Conservation (phyloP, 2,113 vertebrate species). For the Crotalus horridus region DNA sequence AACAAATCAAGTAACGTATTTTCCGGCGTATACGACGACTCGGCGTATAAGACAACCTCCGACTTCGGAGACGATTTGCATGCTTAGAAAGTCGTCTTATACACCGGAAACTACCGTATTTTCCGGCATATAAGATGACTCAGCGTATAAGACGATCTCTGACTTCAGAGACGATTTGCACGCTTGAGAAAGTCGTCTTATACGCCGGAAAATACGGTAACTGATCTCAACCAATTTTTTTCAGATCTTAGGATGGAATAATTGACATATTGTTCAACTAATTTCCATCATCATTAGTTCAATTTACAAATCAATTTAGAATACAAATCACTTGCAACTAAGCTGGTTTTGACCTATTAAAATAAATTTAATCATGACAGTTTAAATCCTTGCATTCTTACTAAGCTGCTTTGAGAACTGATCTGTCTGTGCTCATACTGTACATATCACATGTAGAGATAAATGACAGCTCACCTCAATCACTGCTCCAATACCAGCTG, state of each 20-base stretch:
- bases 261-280: neutral
- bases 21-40: too few species aligned
- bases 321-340: neutral
- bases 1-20: neutral
- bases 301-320: neutral
- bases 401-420: neutral
- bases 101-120: too few species aligned
- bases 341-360: slow-evolving; percentile 5
- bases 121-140: too few species aligned
- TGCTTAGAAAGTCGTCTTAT: too few species aligned
- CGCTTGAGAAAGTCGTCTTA: too few species aligned
- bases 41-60: too few species aligned
- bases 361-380: neutral
- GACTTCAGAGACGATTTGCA: too few species aligned
- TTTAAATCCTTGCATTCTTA: neutral
- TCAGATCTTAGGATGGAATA: neutral
- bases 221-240: neutral
- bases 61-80: too few species aligned
- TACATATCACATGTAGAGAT: neutral
- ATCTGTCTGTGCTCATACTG: neutral
- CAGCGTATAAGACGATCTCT: too few species aligned
- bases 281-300: neutral
- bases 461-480: slow-evolving; percentile 79
- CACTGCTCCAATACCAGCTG: slow-evolving; percentile 85
- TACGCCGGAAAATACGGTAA: too few species aligned